Percentiles rank a stretch among this genome's conserved stretches.
phyloP scores from a whole-genome alignment of 1,140 invertebrate species.

The Lasioglossum baleicum region DNA sequence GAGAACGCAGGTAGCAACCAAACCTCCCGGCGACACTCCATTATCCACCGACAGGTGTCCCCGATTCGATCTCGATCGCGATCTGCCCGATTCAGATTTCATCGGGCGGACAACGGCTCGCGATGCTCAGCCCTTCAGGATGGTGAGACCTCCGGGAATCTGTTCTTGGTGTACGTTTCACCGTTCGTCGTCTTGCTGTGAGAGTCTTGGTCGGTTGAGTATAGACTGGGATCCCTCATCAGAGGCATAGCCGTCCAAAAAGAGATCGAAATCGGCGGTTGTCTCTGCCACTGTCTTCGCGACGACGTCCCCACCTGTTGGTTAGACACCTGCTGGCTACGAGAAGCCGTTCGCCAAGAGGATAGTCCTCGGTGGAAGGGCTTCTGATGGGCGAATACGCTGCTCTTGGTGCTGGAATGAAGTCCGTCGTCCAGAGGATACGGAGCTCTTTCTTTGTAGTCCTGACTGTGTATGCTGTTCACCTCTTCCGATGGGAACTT shows the following conservation, averaged over 20 bases:
- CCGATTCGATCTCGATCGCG: conserved; percentile 4
- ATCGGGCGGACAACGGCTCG: conserved; percentile 43
- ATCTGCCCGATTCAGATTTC: conserved; percentile 39
- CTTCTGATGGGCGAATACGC: conserved; percentile 64
- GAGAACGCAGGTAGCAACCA: neutral
- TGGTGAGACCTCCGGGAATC: neutral
- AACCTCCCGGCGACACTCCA: neutral
- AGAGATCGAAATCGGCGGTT: conserved; percentile 61
- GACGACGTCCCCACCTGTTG: conserved; percentile 22
- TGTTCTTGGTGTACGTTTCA: neutral
- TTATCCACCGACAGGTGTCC: conserved; percentile 43
- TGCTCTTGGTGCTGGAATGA: conserved; percentile 65
- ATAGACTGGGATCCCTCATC: conserved; percentile 53
- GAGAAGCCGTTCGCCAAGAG: conserved; percentile 47
- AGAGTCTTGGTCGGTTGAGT: conserved; percentile 43
- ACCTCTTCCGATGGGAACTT: conserved; percentile 72
- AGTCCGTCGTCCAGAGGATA: conserved; percentile 34
- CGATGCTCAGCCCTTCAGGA: conserved; percentile 42
- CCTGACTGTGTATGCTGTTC: conserved; percentile 73
- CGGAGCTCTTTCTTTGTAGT: conserved; percentile 63
- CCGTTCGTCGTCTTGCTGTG: conserved; percentile 53
- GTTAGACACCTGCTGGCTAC: conserved; percentile 41
- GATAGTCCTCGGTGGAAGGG: conserved; percentile 57
- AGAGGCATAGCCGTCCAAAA: conserved; percentile 73
- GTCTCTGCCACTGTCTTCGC: conserved; percentile 48